These are phyloP conservation scores for Diadumene lineata DNA, from an alignment of 92 coral and sea anemone species.

Conservation along the genomic window DNA sequence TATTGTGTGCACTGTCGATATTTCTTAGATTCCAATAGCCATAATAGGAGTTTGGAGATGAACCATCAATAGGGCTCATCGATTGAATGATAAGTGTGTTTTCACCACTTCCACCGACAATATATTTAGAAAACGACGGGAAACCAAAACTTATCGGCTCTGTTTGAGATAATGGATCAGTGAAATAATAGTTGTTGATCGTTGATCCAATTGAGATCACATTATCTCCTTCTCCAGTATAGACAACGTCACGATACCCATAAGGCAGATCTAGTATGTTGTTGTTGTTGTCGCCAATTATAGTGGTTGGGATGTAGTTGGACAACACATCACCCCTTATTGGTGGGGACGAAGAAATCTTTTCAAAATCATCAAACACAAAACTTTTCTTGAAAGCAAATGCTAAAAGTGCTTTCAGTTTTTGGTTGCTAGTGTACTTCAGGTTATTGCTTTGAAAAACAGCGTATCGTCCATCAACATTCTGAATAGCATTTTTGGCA, in stretches of 20 bases:
- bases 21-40: slow-evolving; percentile 18
- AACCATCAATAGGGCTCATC: not conserved
- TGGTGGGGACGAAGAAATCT: slow-evolving; percentile 14
- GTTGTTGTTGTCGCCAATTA: slow-evolving; percentile 15
- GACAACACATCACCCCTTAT: not conserved
- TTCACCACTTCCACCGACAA: slow-evolving; percentile 24
- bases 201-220: slow-evolving; percentile 26
- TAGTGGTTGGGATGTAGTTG: slow-evolving; percentile 29
- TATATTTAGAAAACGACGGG: slow-evolving; percentile 15
- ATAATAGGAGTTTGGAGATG: not conserved
- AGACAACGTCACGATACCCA: slow-evolving; percentile 24
- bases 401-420: slow-evolving; percentile 23
- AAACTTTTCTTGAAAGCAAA: slow-evolving; percentile 27
- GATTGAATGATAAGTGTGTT: slow-evolving; percentile 27
- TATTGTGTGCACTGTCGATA: not conserved
- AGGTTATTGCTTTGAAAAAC: not conserved
- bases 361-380: slow-evolving; percentile 19
- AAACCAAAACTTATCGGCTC: not conserved
- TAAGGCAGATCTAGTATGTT: slow-evolving; percentile 21
- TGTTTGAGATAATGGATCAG: not conserved
- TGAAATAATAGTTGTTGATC: not conserved
- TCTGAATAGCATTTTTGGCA: slow-evolving; percentile 4
- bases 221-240: slow-evolving; percentile 33
- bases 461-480: not conserved
- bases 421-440: not conserved